These are phyloP conservation scores for Alectoris magna DNA, from an alignment of 2,797 vertebrate genomes.

Conservation along the genomic window DNA sequence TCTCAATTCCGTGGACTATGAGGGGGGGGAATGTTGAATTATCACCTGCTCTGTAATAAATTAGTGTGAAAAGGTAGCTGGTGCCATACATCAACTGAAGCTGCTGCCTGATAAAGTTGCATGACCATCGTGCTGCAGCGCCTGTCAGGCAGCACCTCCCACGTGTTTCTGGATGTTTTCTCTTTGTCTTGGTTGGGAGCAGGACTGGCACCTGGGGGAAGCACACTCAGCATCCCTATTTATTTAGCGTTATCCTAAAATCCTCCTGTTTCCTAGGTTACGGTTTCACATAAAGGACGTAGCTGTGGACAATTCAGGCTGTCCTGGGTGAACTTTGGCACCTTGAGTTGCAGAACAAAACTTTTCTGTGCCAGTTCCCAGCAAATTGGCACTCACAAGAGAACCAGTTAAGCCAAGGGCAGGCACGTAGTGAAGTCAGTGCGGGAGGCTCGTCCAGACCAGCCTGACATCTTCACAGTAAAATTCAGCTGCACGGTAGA, in stretches of 20 bases:
- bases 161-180: background rate
- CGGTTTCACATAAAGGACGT: background rate
- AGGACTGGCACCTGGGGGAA: background rate
- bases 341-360: background rate
- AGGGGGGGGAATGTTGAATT: slow-evolving; percentile 33
- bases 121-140: slow-evolving; percentile 34
- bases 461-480: background rate
- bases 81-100: slow-evolving; percentile 65
- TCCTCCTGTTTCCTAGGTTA: background rate
- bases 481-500: background rate
- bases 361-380: background rate
- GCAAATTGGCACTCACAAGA: fast-evolving
- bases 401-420: slow-evolving; percentile 15
- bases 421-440: background rate
- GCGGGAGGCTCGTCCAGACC: background rate
- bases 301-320: background rate
- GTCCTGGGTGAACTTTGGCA: background rate
- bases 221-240: background rate
- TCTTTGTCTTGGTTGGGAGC: background rate
- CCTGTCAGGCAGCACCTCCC: background rate
- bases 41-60: slow-evolving; percentile 55
- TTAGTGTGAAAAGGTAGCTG: slow-evolving; percentile 46
- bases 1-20: background rate
- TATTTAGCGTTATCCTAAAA: background rate
- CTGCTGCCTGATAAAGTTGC: slow-evolving; percentile 58